These are phyloP conservation scores for Drosophila pallidifrons DNA, from an alignment of 1,140 invertebrate genomes.

Conservation along the genomic window DNA sequence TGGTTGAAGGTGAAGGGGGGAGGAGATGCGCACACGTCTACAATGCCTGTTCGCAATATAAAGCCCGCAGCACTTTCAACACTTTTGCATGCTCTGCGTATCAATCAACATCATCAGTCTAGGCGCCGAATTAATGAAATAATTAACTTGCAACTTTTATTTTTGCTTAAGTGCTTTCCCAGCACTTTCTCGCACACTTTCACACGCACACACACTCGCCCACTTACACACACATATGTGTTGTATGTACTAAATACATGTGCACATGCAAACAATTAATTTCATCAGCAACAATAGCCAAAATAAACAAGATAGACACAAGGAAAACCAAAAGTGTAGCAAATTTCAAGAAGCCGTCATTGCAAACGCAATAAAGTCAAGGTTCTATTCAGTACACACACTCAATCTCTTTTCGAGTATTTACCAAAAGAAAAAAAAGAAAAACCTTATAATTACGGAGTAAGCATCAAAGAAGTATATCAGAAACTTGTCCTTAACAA, in stretches of 20 bases:
- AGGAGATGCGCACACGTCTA: background rate
- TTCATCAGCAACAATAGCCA: conserved; percentile 52
- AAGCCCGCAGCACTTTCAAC: conserved; percentile 42
- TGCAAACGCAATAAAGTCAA: conserved; percentile 43
- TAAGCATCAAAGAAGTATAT: conserved; percentile 7
- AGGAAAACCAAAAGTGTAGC: conserved; percentile 38
- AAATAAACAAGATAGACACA: conserved; percentile 31
- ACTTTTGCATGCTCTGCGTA: conserved; percentile 42
- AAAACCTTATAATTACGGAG: conserved; percentile 6
- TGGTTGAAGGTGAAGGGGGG: too few species aligned
- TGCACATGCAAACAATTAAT: conserved; percentile 63
- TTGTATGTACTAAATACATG: conserved; percentile 1
- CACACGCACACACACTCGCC: conserved; percentile 24
- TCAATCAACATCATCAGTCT: conserved; percentile 61
- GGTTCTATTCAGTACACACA: background rate
- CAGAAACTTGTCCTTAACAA: conserved; percentile 3
- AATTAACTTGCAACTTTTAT: conserved; percentile 69
- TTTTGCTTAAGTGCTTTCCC: conserved; percentile 61
- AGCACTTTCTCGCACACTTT: conserved; percentile 48
- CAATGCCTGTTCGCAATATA: background rate
- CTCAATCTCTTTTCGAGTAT: background rate
- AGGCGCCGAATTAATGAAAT: conserved; percentile 63
- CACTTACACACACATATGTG: conserved; percentile 7
- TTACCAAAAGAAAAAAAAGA: background rate
- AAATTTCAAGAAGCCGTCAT: conserved; percentile 15